A percentile compares a stretch with the other conserved stretches of the same genome.
Conservation (phyloP, 2,797 vertebrate species). For the Euthynnus affinis region DNA sequence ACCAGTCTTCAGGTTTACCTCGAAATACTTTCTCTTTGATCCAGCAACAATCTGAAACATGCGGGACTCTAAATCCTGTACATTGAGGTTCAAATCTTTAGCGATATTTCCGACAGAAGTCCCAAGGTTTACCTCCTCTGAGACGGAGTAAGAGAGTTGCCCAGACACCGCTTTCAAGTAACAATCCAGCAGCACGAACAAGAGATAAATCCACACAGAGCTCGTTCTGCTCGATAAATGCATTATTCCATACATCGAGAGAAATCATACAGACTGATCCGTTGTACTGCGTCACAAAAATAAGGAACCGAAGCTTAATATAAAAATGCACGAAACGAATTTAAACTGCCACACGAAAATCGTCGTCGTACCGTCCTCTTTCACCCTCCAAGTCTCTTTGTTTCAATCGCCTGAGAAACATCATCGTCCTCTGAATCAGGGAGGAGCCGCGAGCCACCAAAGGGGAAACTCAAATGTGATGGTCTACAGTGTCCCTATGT, state of each 20-base stretch:
- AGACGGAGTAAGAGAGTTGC: constrained; percentile 85
- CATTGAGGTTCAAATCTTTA: constrained; percentile 86
- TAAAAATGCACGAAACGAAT: no score
- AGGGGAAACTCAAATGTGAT: neutral
- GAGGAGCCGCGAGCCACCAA: constrained; percentile 38
- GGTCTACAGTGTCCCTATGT: constrained; percentile 66
- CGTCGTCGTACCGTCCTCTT: constrained; percentile 46
- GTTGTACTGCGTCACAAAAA: no score
- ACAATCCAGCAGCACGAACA: constrained; percentile 65
- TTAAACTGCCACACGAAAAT: constrained; percentile 44
- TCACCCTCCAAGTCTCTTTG: constrained; percentile 38
- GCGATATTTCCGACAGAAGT: constrained; percentile 90
- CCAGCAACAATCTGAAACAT: constrained; percentile 85
- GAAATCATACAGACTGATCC: neutral
- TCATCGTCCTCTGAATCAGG: constrained; percentile 39
- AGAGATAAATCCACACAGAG: constrained; percentile 65
- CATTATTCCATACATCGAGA: constrained; percentile 68
- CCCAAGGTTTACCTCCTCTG: constrained; percentile 88
- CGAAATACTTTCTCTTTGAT: constrained; percentile 81
- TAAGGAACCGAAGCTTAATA: no score
- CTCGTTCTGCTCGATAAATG: constrained; percentile 54
- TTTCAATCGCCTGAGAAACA: constrained; percentile 30
- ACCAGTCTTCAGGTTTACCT: constrained; percentile 74
- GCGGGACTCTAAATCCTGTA: constrained; percentile 85
- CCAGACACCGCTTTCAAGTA: constrained; percentile 48